Base-by-base conservation (phyloP, 2,797 vertebrate genomes). In the Nothura maculosa region DNA sequence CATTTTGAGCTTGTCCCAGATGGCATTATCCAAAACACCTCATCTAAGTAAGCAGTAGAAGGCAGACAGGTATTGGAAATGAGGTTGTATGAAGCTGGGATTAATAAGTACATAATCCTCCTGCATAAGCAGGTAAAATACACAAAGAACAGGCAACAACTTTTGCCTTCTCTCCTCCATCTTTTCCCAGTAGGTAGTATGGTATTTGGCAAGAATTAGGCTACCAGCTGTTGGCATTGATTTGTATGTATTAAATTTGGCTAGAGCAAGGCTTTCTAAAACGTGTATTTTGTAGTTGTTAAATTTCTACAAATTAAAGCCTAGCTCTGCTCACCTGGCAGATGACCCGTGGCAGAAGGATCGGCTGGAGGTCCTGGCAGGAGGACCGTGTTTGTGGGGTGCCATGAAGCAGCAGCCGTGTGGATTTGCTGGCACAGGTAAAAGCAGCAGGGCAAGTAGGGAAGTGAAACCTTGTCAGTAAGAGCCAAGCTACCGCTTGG, bases 381-480 rank as follows among this genome's bases (percentile, higher is more conserved):
- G 60, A 50, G 68, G 55, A 76, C 22, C 1, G 4, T 0, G 1
- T 36, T 60, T 60, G 63, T 3, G 3, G 76, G 58, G 45, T 1
- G 12, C 67, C 52, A 3, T 6, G 3, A n/a, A 15, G 21, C 14
- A 7, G 17, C 28, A 1, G 2, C 20, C 14, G 1, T 0, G 1
- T 4, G 55, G 68, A 20, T 28, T 24, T 82, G 34, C 64, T 91
- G 93, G 86, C 85, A 42, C 61, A 74, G 61, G 62, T 10, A 40
- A 40, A 40, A 83, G 55, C 57, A 34, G 16, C 28, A 10, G 36
- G 47, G 69, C 36, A 18, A 43, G 38, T 30, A 10, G 19, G 64
- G 21, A 50, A 50, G 30, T 1, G 18, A 48, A 80, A 10, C 9
- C 30, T 48, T 27, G 34, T 8, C 3, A 19, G 4, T 4, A 24